Evolutionary conservation across 2,888 invertebrate species (phyloP).

Genomic region (Drosophila nr. perissopoda): DNA sequence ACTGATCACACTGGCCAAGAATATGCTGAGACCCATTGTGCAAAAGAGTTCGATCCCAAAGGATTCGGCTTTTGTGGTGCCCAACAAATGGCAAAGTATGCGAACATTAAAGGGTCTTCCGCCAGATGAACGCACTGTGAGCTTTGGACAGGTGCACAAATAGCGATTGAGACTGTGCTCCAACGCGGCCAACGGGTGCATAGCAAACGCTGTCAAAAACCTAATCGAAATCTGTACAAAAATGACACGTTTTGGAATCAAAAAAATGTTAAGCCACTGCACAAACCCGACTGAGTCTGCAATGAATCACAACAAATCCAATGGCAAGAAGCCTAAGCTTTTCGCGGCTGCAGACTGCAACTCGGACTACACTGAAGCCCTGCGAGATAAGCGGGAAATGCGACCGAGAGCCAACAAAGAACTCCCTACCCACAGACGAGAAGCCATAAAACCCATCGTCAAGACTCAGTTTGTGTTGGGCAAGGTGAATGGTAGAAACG

Average conservation of each 20-base stretch:
- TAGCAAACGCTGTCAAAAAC: slow-evolving; percentile 19
- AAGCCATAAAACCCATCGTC: not conserved
- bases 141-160: not conserved
- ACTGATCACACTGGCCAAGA: not conserved
- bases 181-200: slow-evolving; percentile 7
- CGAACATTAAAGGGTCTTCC: not conserved
- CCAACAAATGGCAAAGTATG: slow-evolving; percentile 17
- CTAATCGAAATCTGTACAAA: slow-evolving; percentile 1
- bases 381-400: not conserved
- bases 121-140: not conserved
- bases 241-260: slow-evolving; percentile 51
- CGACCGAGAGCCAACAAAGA: not conserved
- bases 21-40: not conserved
- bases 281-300: slow-evolving; percentile 19
- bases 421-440: rapidly evolving
- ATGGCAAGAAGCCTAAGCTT: not conserved
- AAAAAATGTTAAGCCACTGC: slow-evolving; percentile 61
- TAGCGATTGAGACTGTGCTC: not conserved
- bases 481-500: not conserved
- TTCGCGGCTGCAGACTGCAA: not conserved
- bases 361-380: not conserved
- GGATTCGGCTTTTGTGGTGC: slow-evolving; percentile 22
- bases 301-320: not conserved
- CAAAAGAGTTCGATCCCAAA: not conserved
- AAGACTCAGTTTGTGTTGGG: slow-evolving; percentile 13